Evolutionary conservation across 2,797 vertebrate species (phyloP), one percentile per base, ranked within the genome.

Genomic region (Lates japonicus): DNA sequence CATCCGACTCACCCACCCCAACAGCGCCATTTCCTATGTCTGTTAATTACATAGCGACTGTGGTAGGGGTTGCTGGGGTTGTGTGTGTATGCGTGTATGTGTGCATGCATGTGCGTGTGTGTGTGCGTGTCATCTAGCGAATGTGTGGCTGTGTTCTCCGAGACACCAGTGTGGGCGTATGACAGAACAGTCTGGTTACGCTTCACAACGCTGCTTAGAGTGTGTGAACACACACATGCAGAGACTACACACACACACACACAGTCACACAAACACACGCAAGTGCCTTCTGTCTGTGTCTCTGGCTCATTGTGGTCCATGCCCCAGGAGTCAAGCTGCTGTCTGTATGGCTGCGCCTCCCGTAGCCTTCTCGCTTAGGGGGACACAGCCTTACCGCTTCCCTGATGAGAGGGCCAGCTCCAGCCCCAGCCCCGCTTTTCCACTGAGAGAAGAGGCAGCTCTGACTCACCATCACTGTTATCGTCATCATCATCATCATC

Each of bases 181-280:
- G 90, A 94, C 89, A 93, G 91, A 92, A 88, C 90, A 92, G 90
- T 93, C 90, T 93, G 91, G 93, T 94, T 91, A 94, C 82, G 87
- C 91, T 93, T 92, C 93, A 91, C 85, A 89, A 93, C 76, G 60
- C 88, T 89, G 90, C 82, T 89, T 83, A 83, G 85, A 87, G 80
- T 84, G 86, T 86, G 83, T 82, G 86, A 90, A 79, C 83, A 82
- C 90, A 87, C 87, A 85, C 85, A 87, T 60, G 46, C 82, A 29
- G 25, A 29, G 25, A 29, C 25, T n/a, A 66, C 58, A 78, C 62
- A 76, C 64, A 58, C 37, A 59, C 66, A 57, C 58, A 69, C 8
- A 16, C 33, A 72, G 19, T 16, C 82, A 77, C 78, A 82, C 88
- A 84, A 44, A 88, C 55, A 71, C 81, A 87, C 86, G 83, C n/a